A percentile compares a stretch with the other conserved stretches of the same genome.
phyloP scores from a whole-genome alignment of 2,797 vertebrate genomes.

The Sebastes flavidus region DNA sequence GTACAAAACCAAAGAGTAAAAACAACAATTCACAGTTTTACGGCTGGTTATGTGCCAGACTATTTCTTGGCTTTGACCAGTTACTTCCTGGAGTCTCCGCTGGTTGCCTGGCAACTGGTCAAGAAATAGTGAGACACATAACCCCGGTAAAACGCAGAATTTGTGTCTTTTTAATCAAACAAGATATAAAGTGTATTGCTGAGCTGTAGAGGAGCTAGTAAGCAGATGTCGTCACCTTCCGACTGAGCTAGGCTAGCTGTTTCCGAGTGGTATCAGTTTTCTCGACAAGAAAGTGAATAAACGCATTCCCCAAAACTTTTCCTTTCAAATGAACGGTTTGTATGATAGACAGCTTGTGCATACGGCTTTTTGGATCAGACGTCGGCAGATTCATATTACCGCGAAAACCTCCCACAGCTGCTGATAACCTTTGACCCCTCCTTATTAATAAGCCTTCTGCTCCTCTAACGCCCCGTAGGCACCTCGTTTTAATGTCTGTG shows the following conservation, averaged over 20 bases:
- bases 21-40: neutral
- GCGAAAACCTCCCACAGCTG: conserved; percentile 25
- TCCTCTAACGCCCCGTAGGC: conserved; percentile 24
- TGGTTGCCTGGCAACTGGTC: neutral
- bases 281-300: neutral
- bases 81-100: neutral
- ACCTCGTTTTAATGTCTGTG: conserved; percentile 32
- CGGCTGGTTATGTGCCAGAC: neutral
- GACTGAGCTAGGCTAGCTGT: neutral
- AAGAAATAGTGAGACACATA: neutral
- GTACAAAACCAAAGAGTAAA: neutral
- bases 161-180: neutral
- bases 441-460: neutral
- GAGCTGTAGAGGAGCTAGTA: neutral
- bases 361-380: conserved; percentile 37
- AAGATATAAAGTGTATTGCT: neutral
- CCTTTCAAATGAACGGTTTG: neutral
- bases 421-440: conserved; percentile 6
- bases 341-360: conserved; percentile 18
- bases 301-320: neutral
- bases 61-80: neutral
- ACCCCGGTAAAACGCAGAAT: neutral
- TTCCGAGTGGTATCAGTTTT: neutral
- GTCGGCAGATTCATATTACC: conserved; percentile 14
- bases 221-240: neutral